These are phyloP conservation scores for Cremastinae sp. DNA, from an alignment of 2,888 invertebrate species.

Conservation along the genomic window DNA sequence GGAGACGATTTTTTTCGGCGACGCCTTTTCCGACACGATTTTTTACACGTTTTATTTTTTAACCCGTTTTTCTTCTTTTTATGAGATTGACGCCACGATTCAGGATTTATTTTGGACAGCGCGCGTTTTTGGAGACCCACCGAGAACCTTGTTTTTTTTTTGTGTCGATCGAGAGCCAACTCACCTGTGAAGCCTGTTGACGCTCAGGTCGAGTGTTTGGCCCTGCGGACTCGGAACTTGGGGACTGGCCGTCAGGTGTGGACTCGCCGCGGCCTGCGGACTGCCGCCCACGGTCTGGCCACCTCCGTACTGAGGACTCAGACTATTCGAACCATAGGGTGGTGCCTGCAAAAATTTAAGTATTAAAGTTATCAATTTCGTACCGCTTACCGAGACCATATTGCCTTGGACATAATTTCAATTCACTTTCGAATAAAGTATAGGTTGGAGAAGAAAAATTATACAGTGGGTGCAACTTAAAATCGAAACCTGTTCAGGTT, in stretches of 20 bases:
- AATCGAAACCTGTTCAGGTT: no score
- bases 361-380: no score
- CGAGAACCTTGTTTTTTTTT: conserved; percentile 17
- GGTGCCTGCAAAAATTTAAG: conserved; percentile 84
- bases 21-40: no score
- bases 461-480: no score
- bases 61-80: no score
- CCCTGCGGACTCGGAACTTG: conserved; percentile 96
- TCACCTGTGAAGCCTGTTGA: conserved; percentile 93
- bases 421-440: no score
- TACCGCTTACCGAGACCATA: no score
- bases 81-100: neutral
- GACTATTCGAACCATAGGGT: conserved; percentile 84
- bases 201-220: conserved; percentile 94
- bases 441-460: no score
- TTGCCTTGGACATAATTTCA: no score
- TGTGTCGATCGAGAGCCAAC: conserved; percentile 18
- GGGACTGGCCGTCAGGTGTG: conserved; percentile 91
- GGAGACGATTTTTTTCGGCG: no score
- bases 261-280: conserved; percentile 93
- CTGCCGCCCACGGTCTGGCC: conserved; percentile 88
- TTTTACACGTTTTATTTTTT: no score
- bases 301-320: conserved; percentile 86
- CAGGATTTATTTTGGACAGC: neutral
- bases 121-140: conserved; percentile 12